phyloP scores from a whole-genome alignment of 2,113 vertebrate species.

The Hymenochirus boettgeri region DNA sequence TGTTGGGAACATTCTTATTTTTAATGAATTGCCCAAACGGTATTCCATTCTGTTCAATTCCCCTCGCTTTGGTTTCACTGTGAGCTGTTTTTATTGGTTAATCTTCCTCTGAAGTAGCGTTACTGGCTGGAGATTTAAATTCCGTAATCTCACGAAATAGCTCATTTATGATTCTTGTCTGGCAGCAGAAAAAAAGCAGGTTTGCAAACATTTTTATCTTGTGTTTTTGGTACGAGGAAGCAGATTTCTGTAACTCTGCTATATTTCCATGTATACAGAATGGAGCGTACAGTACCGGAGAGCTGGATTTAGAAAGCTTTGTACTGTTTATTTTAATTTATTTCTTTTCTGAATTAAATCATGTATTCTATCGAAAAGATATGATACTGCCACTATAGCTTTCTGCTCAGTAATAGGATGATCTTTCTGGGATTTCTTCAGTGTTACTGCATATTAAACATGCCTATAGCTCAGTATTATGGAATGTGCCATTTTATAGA shows the following conservation, averaged over 20 bases:
- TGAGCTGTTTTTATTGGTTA: constrained; percentile 20
- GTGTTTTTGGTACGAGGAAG: neutral
- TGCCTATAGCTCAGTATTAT: no score
- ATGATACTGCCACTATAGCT: constrained; percentile 1
- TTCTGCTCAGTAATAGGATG: constrained; percentile 8
- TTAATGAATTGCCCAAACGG: constrained; percentile 34
- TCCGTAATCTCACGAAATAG: constrained; percentile 3
- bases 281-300: neutral
- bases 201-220: constrained; percentile 4
- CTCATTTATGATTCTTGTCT: constrained; percentile 29
- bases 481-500: no score
- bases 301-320: constrained; percentile 3
- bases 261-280: constrained; percentile 24
- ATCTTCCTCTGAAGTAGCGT: constrained; percentile 23
- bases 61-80: constrained; percentile 2
- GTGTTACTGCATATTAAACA: no score
- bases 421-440: constrained; percentile 1
- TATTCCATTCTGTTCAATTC: constrained; percentile 31
- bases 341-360: neutral
- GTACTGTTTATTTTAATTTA: constrained; percentile 5
- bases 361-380: neutral
- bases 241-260: constrained; percentile 16
- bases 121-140: constrained; percentile 16
- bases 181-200: constrained; percentile 1
- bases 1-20: constrained; percentile 35